Conservation (phyloP, 2,113 vertebrate genomes). For the Hippocampus barbouri region DNA sequence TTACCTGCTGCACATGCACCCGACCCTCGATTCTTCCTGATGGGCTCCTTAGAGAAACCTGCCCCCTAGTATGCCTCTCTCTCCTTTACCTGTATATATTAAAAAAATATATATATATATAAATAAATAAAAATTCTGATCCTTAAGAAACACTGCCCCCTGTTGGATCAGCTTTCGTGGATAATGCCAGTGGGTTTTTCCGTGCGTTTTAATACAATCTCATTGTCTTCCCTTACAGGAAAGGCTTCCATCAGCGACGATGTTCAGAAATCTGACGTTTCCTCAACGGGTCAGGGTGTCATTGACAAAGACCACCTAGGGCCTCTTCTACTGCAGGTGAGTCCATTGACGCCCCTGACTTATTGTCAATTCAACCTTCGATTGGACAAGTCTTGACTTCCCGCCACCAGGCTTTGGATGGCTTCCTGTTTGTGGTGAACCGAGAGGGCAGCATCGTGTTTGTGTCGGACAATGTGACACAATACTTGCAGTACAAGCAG, state of each 20-base stretch:
- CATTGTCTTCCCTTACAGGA: constrained; percentile 62
- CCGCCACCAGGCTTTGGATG: constrained; percentile 82
- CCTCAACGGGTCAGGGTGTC: constrained; percentile 92
- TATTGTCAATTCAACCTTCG: neutral
- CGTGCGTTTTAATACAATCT: constrained; percentile 8
- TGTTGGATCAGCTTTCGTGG: constrained; percentile 52
- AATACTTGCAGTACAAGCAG: constrained; percentile 93
- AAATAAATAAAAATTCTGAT: constrained; percentile 18
- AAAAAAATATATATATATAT: neutral
- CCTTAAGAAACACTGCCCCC: constrained; percentile 67
- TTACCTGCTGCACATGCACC: constrained; percentile 67
- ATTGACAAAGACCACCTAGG: constrained; percentile 95
- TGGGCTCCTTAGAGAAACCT: constrained; percentile 57
- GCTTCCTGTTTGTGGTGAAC: constrained; percentile 95
- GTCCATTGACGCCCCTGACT: neutral
- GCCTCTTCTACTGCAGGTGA: constrained; percentile 88
- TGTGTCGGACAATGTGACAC: constrained; percentile 94
- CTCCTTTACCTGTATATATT: constrained; percentile 56
- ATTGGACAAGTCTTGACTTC: constrained; percentile 16
- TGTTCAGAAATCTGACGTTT: constrained; percentile 96
- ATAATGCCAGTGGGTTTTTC: constrained; percentile 19
- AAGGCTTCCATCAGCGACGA: constrained; percentile 86
- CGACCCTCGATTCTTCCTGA: constrained; percentile 61
- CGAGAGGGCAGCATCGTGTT: constrained; percentile 94
- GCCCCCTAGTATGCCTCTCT: constrained; percentile 48